These are phyloP conservation scores for Anthopleura xanthogrammica DNA, from an alignment of 92 coral and sea anemone genomes.

Conservation along the genomic window DNA sequence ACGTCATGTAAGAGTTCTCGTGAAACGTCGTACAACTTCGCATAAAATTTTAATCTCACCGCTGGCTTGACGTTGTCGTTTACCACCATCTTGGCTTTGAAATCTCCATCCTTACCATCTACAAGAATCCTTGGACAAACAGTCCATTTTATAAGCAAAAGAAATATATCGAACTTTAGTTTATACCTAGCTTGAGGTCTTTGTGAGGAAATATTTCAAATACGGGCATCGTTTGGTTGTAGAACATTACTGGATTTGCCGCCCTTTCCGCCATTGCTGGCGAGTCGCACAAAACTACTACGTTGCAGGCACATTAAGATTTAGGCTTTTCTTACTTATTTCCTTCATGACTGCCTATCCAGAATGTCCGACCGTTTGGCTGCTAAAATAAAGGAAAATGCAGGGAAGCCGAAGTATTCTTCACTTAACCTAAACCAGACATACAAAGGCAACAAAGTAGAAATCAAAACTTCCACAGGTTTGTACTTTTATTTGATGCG, in stretches of 20 bases:
- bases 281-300: slow-evolving; percentile 71
- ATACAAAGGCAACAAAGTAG: slow-evolving; percentile 99
- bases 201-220: slow-evolving; percentile 24
- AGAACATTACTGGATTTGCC: slow-evolving; percentile 72
- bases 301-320: slow-evolving; percentile 75
- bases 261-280: slow-evolving; percentile 87
- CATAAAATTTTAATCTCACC: slow-evolving; percentile 89
- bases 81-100: slow-evolving; percentile 88
- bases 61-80: slow-evolving; percentile 93
- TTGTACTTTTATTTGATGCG: slow-evolving; percentile 33
- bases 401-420: slow-evolving; percentile 99
- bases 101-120: slow-evolving; percentile 80
- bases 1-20: slow-evolving; percentile 59
- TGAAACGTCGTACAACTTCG: slow-evolving; percentile 56
- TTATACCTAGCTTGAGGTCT: slow-evolving; percentile 24
- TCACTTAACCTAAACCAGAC: slow-evolving; percentile 99
- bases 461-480: slow-evolving; percentile 99
- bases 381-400: slow-evolving; percentile 99
- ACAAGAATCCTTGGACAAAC: slow-evolving; percentile 55
- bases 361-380: slow-evolving; percentile 99
- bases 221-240: slow-evolving; percentile 44
- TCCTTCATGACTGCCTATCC: slow-evolving; percentile 99
- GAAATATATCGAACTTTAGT: slow-evolving; percentile 14
- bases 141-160: slow-evolving; percentile 30
- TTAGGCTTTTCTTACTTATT: slow-evolving; percentile 81